Evolutionary conservation across 2,888 invertebrate species (phyloP), one percentile per base, ranked within the genome.

Genomic region (Hypselothyrea guttata): DNA sequence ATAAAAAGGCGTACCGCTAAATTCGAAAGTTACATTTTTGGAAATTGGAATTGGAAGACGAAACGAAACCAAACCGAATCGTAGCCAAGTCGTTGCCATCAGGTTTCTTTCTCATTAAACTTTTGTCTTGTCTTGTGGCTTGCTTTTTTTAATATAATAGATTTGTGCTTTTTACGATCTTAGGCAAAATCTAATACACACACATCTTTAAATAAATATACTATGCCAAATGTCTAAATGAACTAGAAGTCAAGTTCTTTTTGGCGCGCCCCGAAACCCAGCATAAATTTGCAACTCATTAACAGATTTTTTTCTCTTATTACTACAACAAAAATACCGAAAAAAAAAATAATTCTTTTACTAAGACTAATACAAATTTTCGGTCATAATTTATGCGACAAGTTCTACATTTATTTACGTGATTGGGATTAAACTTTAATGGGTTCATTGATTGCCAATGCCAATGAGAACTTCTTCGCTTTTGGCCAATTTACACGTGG

Each of bases 11-110:
- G 73, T 77, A 77, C 86, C 83, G 85, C 85, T 86, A 83, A 77
- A 79, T 86, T 86, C 72, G 85, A 85, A 85, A 85, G 84, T 83
- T 86, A 83, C 81, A 86, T 86, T 83, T 86, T 86, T 84, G 79
- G 83, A 78, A 78, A 84, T 82, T 72, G 66, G 64, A 63, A 66
- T 22, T 5, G 22, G 5, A 61, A 65, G 56, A 30, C 62, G 49
- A 38, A 38, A 4, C 49, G 22, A 46, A 52, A 15, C 28, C 4
- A 31, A 31, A 11, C 12, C 11, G 18, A 48, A 30, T 12, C 22
- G 44, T 49, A 15, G 8, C 35, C 31, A 38, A 22, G 11, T 33
- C 35, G 44, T 34, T 48, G 67, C 76, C 66, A 68, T 75, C 79
- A 71, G 65, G 78, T 84, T 84, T 81, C 82, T 75, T 75, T 71